phyloP scores from a whole-genome alignment of 1,140 invertebrate species.

The Drosophila cardini region DNA sequence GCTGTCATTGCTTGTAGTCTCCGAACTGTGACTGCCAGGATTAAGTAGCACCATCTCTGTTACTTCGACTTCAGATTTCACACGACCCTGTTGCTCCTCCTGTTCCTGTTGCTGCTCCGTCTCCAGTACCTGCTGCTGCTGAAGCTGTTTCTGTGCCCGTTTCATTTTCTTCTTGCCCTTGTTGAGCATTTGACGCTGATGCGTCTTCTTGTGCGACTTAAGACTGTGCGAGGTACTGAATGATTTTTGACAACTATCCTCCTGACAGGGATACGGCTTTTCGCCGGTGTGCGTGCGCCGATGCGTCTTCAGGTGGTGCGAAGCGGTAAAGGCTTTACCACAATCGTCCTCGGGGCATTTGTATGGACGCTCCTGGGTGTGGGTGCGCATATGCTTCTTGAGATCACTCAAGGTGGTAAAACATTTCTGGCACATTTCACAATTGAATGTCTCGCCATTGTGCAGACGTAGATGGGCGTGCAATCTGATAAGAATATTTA shows the following conservation, averaged over 20 bases:
- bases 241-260: slow-evolving; percentile 89
- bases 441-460: slow-evolving; percentile 98
- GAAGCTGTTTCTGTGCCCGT: slow-evolving; percentile 30
- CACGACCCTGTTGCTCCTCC: slow-evolving; percentile 3
- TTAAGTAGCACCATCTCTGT: slow-evolving; percentile 55
- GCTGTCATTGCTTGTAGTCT: slow-evolving; percentile 67
- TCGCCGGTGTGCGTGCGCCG: slow-evolving; percentile 86
- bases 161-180: slow-evolving; percentile 68
- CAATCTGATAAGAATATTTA: slow-evolving; percentile 86
- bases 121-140: slow-evolving; percentile 23
- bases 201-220: slow-evolving; percentile 91
- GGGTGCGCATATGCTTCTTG: slow-evolving; percentile 96
- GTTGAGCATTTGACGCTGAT: slow-evolving; percentile 83
- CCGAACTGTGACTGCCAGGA: slow-evolving; percentile 58
- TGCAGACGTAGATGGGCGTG: slow-evolving; percentile 96
- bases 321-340: slow-evolving; percentile 95
- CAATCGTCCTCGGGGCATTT: slow-evolving; percentile 93
- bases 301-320: slow-evolving; percentile 96
- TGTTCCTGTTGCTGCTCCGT: slow-evolving; percentile 16
- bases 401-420: slow-evolving; percentile 97
- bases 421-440: slow-evolving; percentile 94
- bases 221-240: slow-evolving; percentile 93
- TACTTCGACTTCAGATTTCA: slow-evolving; percentile 13
- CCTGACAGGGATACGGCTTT: slow-evolving; percentile 91
- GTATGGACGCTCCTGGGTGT: slow-evolving; percentile 96